Percentiles rank a stretch among this genome's conserved stretches.
Conservation (phyloP, 2,113 vertebrate species). For the Neogale vison region DNA sequence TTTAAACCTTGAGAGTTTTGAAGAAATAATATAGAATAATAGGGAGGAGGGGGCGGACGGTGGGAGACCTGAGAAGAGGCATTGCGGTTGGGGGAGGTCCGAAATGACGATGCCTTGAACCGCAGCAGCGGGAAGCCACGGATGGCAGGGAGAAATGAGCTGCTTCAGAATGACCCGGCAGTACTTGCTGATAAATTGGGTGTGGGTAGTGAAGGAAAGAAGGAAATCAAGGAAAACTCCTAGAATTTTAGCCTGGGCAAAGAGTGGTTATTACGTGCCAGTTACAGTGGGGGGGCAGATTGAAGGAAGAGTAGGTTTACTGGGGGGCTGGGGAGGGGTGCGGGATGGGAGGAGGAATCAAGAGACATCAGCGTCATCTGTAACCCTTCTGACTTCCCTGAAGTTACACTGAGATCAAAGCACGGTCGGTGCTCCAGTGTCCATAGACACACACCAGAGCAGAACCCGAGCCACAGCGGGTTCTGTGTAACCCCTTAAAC, state of each 20-base stretch:
- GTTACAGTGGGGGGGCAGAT: background rate
- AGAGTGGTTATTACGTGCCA: background rate
- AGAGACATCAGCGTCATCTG: background rate
- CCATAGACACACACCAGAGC: background rate
- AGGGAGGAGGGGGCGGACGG: background rate
- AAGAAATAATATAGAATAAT: too few species aligned
- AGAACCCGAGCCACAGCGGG: background rate
- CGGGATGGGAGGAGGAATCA: too few species aligned
- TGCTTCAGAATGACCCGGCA: too few species aligned
- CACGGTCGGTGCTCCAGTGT: background rate
- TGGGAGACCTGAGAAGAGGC: background rate
- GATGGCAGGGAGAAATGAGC: background rate
- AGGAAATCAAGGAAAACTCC: background rate
- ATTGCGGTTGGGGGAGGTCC: too few species aligned
- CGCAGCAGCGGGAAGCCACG: accelerated
- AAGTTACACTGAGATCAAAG: background rate
- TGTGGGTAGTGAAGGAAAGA: background rate
- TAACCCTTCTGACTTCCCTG: background rate
- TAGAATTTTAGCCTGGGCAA: background rate
- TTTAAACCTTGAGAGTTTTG: background rate
- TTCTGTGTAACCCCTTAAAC: background rate
- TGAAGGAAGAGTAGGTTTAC: background rate
- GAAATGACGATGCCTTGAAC: background rate
- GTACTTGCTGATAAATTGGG: background rate
- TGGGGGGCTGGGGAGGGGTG: too few species aligned